A percentile compares a stretch with the other conserved stretches of the same genome.
These are phyloP conservation scores for Sebastes alutus DNA, from an alignment of 2,797 vertebrate species.

Conservation along the genomic window DNA sequence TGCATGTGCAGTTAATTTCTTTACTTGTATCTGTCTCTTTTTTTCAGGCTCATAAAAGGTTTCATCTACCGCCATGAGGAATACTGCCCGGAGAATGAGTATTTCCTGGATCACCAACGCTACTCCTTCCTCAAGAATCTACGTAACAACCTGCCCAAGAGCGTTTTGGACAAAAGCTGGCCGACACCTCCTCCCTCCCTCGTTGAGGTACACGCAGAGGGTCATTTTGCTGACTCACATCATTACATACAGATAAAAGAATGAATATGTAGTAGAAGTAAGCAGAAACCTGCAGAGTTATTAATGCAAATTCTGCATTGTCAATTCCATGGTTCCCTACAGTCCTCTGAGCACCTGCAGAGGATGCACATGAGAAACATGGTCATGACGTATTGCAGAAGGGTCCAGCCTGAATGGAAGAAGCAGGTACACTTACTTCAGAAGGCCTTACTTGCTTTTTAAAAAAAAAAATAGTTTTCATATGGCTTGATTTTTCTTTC, in stretches of 20 bases:
- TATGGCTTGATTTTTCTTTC: background rate
- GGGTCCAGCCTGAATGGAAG: constrained; percentile 95
- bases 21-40: background rate
- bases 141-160: constrained; percentile 88
- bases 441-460: background rate
- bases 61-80: constrained; percentile 93
- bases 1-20: background rate
- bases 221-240: background rate
- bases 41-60: constrained; percentile 90
- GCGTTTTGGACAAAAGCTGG: constrained; percentile 92
- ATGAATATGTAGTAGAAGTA: background rate
- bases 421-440: constrained; percentile 86
- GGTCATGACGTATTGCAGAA: constrained; percentile 92
- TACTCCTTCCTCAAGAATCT: constrained; percentile 93
- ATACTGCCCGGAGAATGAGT: constrained; percentile 91
- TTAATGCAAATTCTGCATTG: background rate
- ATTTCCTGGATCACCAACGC: constrained; percentile 94
- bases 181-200: constrained; percentile 88
- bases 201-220: constrained; percentile 81
- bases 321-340: background rate
- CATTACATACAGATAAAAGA: background rate
- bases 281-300: background rate
- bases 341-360: constrained; percentile 91
- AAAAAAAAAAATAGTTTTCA: background rate
- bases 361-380: constrained; percentile 91